Conservation (phyloP, 2,113 vertebrate species). For the Ursus arctos region DNA sequence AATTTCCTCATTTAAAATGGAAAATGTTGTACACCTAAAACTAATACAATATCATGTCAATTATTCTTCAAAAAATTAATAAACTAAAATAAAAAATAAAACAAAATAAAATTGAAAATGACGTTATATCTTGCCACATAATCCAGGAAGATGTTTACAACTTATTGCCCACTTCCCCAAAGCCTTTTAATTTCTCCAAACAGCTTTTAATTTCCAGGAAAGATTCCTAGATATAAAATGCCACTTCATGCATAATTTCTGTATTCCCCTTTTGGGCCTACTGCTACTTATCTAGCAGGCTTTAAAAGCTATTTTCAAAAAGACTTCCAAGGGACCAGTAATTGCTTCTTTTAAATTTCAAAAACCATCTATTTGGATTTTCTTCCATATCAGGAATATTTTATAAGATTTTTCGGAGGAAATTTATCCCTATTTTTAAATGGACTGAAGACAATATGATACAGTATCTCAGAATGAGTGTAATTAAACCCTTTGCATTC, state of each 20-base stretch:
- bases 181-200: conserved; percentile 71
- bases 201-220: conserved; percentile 76
- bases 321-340: conserved; percentile 70
- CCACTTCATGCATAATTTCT: conserved; percentile 78
- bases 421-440: not conserved
- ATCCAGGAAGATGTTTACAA: conserved; percentile 58
- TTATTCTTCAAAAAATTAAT: not conserved
- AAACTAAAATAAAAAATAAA: not conserved
- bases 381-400: conserved; percentile 57
- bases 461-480: not conserved
- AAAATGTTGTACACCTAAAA: conserved; percentile 2
- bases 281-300: conserved; percentile 70
- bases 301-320: conserved; percentile 76
- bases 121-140: not conserved
- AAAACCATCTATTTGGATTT: conserved; percentile 73
- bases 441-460: not conserved
- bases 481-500: conserved; percentile 49
- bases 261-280: conserved; percentile 69
- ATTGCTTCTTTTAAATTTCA: conserved; percentile 76
- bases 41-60: not conserved
- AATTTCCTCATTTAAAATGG: conserved; percentile 44
- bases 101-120: conserved; percentile 36
- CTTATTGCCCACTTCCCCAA: conserved; percentile 52
- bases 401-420: conserved; percentile 59
- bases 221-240: conserved; percentile 74